Evolutionary conservation across 2,797 vertebrate genomes (phyloP), one percentile per base, ranked within the genome.

Genomic region (Hybognathus amarus): DNA sequence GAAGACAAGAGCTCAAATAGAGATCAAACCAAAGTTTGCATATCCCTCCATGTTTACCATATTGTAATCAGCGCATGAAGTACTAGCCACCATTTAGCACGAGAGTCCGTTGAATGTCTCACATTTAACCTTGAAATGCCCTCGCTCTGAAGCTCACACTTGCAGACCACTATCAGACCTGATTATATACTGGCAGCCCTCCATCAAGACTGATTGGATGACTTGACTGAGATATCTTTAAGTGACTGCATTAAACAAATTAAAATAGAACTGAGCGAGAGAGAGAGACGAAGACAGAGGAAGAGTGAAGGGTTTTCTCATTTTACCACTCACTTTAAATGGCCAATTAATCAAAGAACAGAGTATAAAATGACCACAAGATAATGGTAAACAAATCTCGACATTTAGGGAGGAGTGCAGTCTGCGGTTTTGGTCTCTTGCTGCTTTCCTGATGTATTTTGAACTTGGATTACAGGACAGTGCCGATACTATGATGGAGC

Each of bases 1-100:
- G 92, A 91, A 90, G 91, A 93, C 89, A 80, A 85, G 90, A 91
- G 90, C 93, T 92, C 90, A 92, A 92, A 91, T 89, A 87, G 90
- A 92, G 92, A 93, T 94, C 92, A 93, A 93, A 92, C 90, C 87
- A 22, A 82, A 22, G 78, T 85, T 83, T 85, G 84, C 90, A 86
- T 89, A 89, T 89, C 89, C 84, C 87, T 92, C 91, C 86, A 85
- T 87, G 85, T 90, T 83, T 87, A 89, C 86, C 84, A 47, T 86
- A 85, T 70, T 83, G 81, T 84, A 52, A 33, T 63, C 80, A 84
- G 66, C 38, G 50, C 63, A 59, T 85, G 84, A 82, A 83, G 73
- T 64, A 82, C 45, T 74, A 70, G 86, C 85, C 84, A 85, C 91
- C 90, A 93, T 93, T 91, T 93, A 90, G 90, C 87, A 88, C 61